Evolutionary conservation across 1,140 invertebrate species (phyloP).

Genomic region (Cotesia vestalis): DNA sequence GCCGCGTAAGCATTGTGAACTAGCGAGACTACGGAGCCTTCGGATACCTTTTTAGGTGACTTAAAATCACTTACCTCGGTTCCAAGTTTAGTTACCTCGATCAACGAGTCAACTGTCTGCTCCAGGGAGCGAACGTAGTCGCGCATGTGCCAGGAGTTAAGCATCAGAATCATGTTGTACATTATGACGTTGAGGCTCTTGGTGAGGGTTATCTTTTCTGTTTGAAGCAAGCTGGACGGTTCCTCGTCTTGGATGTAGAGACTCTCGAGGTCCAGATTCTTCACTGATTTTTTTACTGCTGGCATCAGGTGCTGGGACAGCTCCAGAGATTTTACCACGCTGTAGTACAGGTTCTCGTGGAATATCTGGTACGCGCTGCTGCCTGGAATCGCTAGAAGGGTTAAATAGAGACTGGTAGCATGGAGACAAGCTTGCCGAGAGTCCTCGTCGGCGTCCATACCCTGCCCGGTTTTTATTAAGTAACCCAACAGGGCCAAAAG

Average conservation of each 20-base stretch:
- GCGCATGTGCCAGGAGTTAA: slow-evolving; percentile 64
- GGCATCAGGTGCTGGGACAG: slow-evolving; percentile 51
- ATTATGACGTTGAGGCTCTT: slow-evolving; percentile 58
- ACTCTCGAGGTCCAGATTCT: slow-evolving; percentile 43
- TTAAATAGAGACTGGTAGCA: slow-evolving; percentile 65
- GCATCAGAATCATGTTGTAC: slow-evolving; percentile 61
- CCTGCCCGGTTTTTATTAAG: slow-evolving; percentile 64
- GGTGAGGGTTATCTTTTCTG: slow-evolving; percentile 50
- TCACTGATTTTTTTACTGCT: slow-evolving; percentile 40
- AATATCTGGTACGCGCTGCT: slow-evolving; percentile 70
- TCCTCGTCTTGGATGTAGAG: slow-evolving; percentile 51
- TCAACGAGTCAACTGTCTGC: slow-evolving; percentile 63
- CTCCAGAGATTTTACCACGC: slow-evolving; percentile 65
- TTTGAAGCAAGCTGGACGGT: slow-evolving; percentile 34
- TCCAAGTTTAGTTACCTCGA: slow-evolving; percentile 65
- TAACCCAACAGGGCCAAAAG: slow-evolving; percentile 67
- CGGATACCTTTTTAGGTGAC: slow-evolving; percentile 31
- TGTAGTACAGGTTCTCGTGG: slow-evolving; percentile 68
- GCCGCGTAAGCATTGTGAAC: slow-evolving; percentile 64
- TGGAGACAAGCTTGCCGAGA: slow-evolving; percentile 57
- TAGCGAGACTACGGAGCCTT: slow-evolving; percentile 54
- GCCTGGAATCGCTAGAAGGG: slow-evolving; percentile 66
- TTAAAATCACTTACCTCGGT: slow-evolving; percentile 50
- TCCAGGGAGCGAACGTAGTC: slow-evolving; percentile 64
- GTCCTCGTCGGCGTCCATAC: slow-evolving; percentile 52